Evolutionary conservation across 1,140 invertebrate species (phyloP).

Genomic region (Protaetia brevitarsis): DNA sequence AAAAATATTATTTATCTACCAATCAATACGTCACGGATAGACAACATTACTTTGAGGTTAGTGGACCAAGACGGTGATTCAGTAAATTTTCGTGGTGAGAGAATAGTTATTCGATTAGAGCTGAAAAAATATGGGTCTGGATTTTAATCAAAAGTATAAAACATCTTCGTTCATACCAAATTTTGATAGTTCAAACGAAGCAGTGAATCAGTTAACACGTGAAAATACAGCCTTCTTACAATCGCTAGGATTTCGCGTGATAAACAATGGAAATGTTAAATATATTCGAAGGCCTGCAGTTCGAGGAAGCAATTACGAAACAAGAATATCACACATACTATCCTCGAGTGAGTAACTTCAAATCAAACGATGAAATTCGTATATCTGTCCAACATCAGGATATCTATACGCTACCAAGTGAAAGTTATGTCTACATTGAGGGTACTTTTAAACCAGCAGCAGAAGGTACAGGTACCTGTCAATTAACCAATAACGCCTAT

Average conservation of each 20-base stretch:
- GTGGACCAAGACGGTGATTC: constrained; percentile 25
- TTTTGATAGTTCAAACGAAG: neutral
- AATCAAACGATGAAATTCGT: neutral
- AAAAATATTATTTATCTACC: constrained; percentile 29
- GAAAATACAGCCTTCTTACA: neutral
- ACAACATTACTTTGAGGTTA: neutral
- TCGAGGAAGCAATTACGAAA: neutral
- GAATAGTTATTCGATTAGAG: constrained; percentile 15
- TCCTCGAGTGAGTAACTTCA: neutral
- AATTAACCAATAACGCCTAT: neutral
- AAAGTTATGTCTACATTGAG: neutral
- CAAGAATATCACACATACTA: constrained; percentile 2
- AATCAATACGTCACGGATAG: neutral
- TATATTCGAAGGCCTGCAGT: neutral
- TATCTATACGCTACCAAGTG: neutral
- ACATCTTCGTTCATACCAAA: too few species aligned
- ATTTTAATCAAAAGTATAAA: neutral
- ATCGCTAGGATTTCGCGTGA: neutral
- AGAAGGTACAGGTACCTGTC: neutral
- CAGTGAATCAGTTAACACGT: neutral
- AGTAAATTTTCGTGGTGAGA: constrained; percentile 32
- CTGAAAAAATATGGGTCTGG: constrained; percentile 7
- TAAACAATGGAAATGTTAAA: neutral
- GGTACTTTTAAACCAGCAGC: neutral
- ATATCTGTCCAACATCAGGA: constrained; percentile 15